A percentile compares a stretch with the other conserved stretches of the same genome.
These are phyloP conservation scores for Ormyrus pomaceus DNA, from an alignment of 2,888 invertebrate species.

Conservation along the genomic window DNA sequence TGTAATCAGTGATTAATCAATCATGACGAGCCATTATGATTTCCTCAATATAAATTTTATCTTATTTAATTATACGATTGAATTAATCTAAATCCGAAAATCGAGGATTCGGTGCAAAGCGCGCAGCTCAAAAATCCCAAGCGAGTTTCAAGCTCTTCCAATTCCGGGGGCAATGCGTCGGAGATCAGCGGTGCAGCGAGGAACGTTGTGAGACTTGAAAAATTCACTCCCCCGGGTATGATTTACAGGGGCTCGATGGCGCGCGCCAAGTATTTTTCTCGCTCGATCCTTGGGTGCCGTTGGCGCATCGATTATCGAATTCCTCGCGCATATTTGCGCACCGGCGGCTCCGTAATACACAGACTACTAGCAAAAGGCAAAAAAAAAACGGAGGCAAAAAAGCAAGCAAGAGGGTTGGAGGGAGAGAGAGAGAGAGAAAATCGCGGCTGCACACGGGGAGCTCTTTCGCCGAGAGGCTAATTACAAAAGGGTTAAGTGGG, in stretches of 20 bases:
- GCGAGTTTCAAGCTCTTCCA: neutral
- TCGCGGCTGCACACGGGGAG: too few relatives aligned
- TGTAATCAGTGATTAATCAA: too few relatives aligned
- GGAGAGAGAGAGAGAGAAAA: too few relatives aligned
- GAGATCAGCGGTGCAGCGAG: too few relatives aligned
- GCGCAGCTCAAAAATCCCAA: neutral
- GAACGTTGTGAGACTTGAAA: slow-evolving; percentile 2
- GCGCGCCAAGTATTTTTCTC: slow-evolving; percentile 25
- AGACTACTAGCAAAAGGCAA: neutral
- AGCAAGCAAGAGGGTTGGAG: too few relatives aligned
- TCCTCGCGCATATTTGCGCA: slow-evolving; percentile 6
- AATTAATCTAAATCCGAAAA: neutral
- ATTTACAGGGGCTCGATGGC: slow-evolving; percentile 2
- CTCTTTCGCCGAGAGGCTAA: neutral
- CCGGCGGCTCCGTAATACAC: too few relatives aligned
- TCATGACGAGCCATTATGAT: too few relatives aligned
- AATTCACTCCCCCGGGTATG: slow-evolving; percentile 11
- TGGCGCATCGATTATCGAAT: slow-evolving; percentile 26
- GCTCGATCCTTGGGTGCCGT: neutral
- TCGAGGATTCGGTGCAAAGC: neutral
- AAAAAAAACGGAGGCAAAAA: neutral
- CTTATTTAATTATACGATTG: too few relatives aligned
- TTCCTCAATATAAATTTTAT: too few relatives aligned
- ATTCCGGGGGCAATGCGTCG: neutral
- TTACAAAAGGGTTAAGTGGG: slow-evolving; percentile 13